Evolutionary conservation across 2,888 invertebrate genomes (phyloP), one percentile per base, ranked within the genome.

Genomic region (Pollenia amentaria): DNA sequence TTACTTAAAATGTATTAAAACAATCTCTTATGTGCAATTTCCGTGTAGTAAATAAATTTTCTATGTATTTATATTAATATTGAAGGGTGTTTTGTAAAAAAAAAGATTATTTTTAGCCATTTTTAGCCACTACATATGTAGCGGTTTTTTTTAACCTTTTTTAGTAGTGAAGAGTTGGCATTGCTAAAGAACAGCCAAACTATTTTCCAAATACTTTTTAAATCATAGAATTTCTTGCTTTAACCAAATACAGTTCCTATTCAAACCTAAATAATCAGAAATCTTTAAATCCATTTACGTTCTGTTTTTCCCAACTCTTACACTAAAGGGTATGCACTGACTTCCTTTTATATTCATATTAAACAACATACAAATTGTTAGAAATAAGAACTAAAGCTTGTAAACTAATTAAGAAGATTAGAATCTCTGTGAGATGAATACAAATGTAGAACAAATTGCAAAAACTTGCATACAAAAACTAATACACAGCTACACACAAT

Each of bases 351-450:
- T 16, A n/a, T 55, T 40, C 38, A 72, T 42, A 57, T 48, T 46
- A 21, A 40, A 21, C 12, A 18, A 16, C 55, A 29, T 18, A 57
- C 40, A 60, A 72, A 73, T 73, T 73, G 40, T 21, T 51, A 55
- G 53, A 80, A 64, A 72, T 80, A 65, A 67, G 72, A 76, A 60
- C 51, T 62, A 62, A 62, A 77, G 77, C 67, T 77, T 72, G 77
- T 73, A 85, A 85, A 85, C 77, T 81, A 85, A 85, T 85, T 85
- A 85, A 85, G 72, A 81, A 69, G 77, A 85, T 81, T 85, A 85
- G 46, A 73, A 81, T 85, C 69, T 85, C 16, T 72, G 40, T 44
- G 81, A 77, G 77, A 67, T 81, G 85, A 77, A 85, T 81, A 77
- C 67, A 69, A 77, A 81, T 53, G 65, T 55, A 38, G 14, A 60